Evolutionary conservation across 2,888 invertebrate genomes (phyloP).

Genomic region (Eupelmus urozonus): DNA sequence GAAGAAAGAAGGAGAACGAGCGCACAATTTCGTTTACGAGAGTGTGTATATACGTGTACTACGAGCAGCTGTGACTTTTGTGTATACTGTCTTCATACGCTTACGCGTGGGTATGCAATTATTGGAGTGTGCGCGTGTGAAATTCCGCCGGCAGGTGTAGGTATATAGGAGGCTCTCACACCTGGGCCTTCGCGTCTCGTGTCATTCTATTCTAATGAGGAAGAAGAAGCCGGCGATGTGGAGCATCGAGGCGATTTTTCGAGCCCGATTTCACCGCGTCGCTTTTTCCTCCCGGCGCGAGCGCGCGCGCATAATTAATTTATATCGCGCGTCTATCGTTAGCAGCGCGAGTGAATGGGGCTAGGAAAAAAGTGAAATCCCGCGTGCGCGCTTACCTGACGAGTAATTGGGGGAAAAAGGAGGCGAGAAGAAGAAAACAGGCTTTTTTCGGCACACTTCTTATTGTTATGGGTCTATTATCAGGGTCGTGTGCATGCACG

Average conservation of each 20-base stretch:
- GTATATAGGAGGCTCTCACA: slow-evolving; percentile 4
- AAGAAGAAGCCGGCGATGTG: slow-evolving; percentile 1
- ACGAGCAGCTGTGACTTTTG: too few relatives aligned
- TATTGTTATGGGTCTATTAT: slow-evolving; percentile 26
- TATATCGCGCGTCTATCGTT: slow-evolving; percentile 17
- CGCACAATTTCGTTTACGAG: too few relatives aligned
- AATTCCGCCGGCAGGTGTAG: too few relatives aligned
- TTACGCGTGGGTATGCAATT: too few relatives aligned
- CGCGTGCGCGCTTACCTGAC: not conserved
- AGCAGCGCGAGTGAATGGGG: slow-evolving; percentile 17
- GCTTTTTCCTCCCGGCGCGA: slow-evolving; percentile 3
- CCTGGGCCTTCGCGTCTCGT: slow-evolving; percentile 19
- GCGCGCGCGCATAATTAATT: slow-evolving; percentile 48
- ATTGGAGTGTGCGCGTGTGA: too few relatives aligned
- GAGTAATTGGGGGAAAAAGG: slow-evolving; percentile 34
- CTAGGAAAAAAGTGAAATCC: slow-evolving; percentile 52
- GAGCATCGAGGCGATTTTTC: slow-evolving; percentile 2
- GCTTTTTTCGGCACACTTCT: slow-evolving; percentile 32
- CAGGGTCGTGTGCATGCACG: not conserved
- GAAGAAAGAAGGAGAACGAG: not conserved
- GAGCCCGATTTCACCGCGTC: slow-evolving; percentile 38
- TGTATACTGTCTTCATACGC: slow-evolving; percentile 1
- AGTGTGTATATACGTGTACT: too few relatives aligned
- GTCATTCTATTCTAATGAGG: slow-evolving; percentile 58
- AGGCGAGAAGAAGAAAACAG: slow-evolving; percentile 18